Evolutionary conservation across 2,797 vertebrate species (phyloP).

Genomic region (Lindbergichthys nudifrons): DNA sequence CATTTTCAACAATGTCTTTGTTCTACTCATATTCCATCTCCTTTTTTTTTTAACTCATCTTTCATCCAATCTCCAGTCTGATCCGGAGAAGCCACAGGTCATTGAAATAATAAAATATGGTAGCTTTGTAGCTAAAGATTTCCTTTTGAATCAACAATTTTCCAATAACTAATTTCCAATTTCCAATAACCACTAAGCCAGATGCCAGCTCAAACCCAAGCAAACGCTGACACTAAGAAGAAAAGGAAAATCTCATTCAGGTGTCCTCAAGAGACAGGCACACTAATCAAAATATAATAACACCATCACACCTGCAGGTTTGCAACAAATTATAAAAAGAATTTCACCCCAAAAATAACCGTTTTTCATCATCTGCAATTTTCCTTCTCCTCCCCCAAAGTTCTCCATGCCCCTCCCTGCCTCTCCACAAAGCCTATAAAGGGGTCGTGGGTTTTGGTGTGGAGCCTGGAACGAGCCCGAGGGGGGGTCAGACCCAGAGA

Average conservation of each 20-base stretch:
- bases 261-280: constrained; percentile 4
- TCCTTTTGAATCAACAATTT: constrained; percentile 45
- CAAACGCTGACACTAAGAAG: constrained; percentile 16
- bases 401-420: constrained; percentile 38
- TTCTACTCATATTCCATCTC: constrained; percentile 43
- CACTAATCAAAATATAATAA: constrained; percentile 33
- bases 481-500: constrained; percentile 43
- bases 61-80: constrained; percentile 6
- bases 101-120: constrained; percentile 23
- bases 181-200: constrained; percentile 25
- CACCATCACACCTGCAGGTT: constrained; percentile 10
- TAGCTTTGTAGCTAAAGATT: constrained; percentile 29
- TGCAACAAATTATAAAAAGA: neutral
- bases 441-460: constrained; percentile 64
- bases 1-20: constrained; percentile 11
- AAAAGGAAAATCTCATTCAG: constrained; percentile 20
- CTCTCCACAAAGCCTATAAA: constrained; percentile 63
- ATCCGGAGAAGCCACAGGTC: constrained; percentile 42
- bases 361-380: constrained; percentile 31
- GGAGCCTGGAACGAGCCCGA: constrained; percentile 67
- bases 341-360: constrained; percentile 40
- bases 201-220: constrained; percentile 49
- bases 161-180: constrained; percentile 49
- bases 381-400: neutral
- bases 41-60: constrained; percentile 5